Base-by-base conservation (phyloP, 2,888 invertebrate genomes). In the Aphelenchoides bicaudatus region DNA sequence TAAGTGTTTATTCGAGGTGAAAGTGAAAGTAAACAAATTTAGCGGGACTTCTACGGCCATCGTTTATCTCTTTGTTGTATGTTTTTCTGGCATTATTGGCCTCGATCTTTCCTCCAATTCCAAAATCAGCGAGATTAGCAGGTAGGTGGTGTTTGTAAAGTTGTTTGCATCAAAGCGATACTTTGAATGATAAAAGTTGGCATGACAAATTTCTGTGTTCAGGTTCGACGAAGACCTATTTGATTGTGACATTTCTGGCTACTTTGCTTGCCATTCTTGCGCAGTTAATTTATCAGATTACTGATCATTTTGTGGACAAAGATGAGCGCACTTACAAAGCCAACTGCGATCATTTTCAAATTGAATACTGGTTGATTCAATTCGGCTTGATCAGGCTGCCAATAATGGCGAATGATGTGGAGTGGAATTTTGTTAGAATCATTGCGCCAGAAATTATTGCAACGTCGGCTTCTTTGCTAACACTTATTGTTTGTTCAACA, bases 21-120 rank as follows among this genome's bases (percentile, higher is more conserved):
- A 1, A 38, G 23, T n/a, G n/a, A 21, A 38, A n/a, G n/a, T 16
- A 1, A 38, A n/a, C 38, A 16, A 65, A 39, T 65, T 29, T 30
- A 68, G 68, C 69, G 8, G 73, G 72, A n/a, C 49, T 73, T 25
- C 55, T 78, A n/a, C 62, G 78, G 29, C 78, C 78, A 6, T 63
- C 67, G 38, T 62, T 73, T 27, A 30, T 78, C 25, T 74, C 75
- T n/a, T 60, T 70, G 10, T 59, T 65, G 4, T 78, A 77, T 49
- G 66, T 73, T 10, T 27, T 77, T 1, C 43, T 76, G 21, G 74
- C 68, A 10, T 59, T 78, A 2, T 21, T 73, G 16, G 63, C 65
- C 43, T 71, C 73, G 5, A 51, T 67, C 27, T 60, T 78, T 5
- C 75, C 75, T 3, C 58, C 67, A n/a, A 56, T 67, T 21, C n/a